Evolutionary conservation across 1,140 invertebrate genomes (phyloP).

Genomic region (Phortica variegata): DNA sequence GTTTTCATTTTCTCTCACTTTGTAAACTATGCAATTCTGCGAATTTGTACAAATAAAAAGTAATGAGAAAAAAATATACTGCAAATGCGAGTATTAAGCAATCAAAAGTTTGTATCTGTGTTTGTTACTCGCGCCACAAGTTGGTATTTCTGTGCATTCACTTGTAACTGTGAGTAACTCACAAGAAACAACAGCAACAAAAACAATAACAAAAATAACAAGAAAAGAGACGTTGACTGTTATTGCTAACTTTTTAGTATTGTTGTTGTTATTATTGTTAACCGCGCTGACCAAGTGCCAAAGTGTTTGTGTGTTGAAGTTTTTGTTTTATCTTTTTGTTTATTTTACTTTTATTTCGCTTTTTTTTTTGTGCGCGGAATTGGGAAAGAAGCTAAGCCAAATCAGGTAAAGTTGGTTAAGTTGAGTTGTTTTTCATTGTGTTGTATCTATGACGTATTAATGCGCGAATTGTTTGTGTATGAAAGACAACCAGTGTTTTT

Average conservation of each 20-base stretch:
- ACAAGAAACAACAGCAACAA: too few species aligned
- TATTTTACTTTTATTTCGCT: not conserved
- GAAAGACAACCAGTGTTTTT: not conserved
- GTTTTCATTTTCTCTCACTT: not conserved
- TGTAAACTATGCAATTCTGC: not conserved
- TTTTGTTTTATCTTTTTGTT: not conserved
- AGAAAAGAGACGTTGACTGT: not conserved
- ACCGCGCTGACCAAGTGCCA: conserved; percentile 18
- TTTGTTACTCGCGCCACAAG: conserved; percentile 2
- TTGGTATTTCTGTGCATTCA: conserved; percentile 16
- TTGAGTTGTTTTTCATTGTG: not conserved
- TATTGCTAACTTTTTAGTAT: too few species aligned
- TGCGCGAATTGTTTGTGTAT: too few species aligned
- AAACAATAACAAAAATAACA: too few species aligned
- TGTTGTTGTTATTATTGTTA: not conserved
- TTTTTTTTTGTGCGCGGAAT: not conserved
- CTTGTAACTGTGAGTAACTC: conserved; percentile 5
- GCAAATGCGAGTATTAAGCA: conserved; percentile 18
- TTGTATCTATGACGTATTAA: not conserved
- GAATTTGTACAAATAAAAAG: too few species aligned
- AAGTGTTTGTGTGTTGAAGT: conserved; percentile 12
- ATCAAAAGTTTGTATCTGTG: conserved; percentile 12
- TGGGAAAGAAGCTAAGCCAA: not conserved
- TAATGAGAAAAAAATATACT: too few species aligned
- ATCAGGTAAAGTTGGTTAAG: not conserved